Conservation (phyloP, 2,797 vertebrate genomes). For the Hippoglossus hippoglossus region DNA sequence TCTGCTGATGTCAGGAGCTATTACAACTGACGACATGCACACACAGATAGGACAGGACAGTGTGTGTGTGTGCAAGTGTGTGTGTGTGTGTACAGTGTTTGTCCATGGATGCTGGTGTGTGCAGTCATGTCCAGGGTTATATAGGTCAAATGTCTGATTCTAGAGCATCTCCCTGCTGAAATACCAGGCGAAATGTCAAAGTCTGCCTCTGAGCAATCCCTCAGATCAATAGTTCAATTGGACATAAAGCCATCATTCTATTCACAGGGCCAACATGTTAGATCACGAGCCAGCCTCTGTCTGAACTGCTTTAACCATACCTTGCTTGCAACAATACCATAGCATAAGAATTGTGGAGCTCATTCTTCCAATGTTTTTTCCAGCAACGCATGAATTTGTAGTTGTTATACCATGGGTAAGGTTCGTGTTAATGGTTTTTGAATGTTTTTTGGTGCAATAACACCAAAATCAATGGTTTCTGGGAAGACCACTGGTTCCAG, state of each 20-base stretch:
- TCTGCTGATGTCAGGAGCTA: conserved; percentile 82
- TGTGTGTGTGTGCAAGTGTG: conserved; percentile 23
- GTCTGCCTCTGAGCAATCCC: conserved; percentile 61
- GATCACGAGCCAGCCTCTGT: conserved; percentile 24
- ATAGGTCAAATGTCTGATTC: conserved; percentile 77
- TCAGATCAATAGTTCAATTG: conserved; percentile 78
- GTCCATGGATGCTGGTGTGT: conserved; percentile 43
- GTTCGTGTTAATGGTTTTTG: no score
- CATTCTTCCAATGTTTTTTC: no score
- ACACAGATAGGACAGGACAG: conserved; percentile 39
- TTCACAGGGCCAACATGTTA: conserved; percentile 27
- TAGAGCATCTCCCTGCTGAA: conserved; percentile 71
- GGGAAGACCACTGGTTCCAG: not conserved
- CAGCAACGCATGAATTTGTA: no score
- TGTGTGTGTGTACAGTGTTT: conserved; percentile 43
- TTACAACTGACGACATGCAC: conserved; percentile 75
- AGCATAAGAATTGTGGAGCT: not conserved
- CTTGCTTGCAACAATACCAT: no score
- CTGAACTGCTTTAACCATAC: not conserved
- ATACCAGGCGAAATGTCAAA: conserved; percentile 81
- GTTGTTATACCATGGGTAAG: no score
- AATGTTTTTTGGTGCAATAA: no score
- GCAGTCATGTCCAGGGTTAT: conserved; percentile 69
- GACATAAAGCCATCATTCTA: conserved; percentile 67
- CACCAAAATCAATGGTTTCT: not conserved